Evolutionary conservation across 2,797 vertebrate genomes (phyloP), one percentile per base, ranked within the genome.

Genomic region (Gorsachius magnificus): DNA sequence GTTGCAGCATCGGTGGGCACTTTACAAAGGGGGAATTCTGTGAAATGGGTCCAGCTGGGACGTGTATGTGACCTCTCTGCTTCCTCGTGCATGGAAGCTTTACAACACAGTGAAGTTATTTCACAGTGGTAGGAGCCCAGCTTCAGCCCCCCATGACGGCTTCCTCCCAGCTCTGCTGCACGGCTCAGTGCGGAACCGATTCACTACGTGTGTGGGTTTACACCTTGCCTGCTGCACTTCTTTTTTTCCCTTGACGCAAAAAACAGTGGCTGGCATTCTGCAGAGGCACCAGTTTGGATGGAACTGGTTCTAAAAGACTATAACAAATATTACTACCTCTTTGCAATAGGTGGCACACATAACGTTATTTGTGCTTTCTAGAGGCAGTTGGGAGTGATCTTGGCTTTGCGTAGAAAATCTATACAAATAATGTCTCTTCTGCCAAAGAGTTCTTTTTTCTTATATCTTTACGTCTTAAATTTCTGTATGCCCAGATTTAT

Each of bases 81-180:
- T 56, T 74, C 56, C 71, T 28, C 1, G 1, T 18, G 46, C 5
- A 0, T 8, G 35, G 63, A 68, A 72, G 74, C 43, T 87, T 92
- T 76, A 61, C 56, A 70, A 17, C 75, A 41, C 15, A 16, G 66
- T 28, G 89, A 63, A 66, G 41, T 83, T 70, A 72, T 51, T 74
- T 61, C 46, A 0, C 1, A 28, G 60, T 9, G 8, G 31, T 33
- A 77, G 88, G 19, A 88, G 53, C 61, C 33, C 71, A 58, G 33
- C 56, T 29, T 57, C 0, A 3, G 38, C 25, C 11, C 33, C 36
- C 66, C 2, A 0, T 0, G 25, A 17, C 0, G 0, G 16, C 11
- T 58, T 69, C 71, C 11, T 92, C 70, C 41, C 5, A 2, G 66
- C 77, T 38, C 77, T 22, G 36, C 54, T 9, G 38, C 64, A 25